Evolutionary conservation across 2,113 vertebrate species (phyloP).

Genomic region (Gymnorhina tibicen): DNA sequence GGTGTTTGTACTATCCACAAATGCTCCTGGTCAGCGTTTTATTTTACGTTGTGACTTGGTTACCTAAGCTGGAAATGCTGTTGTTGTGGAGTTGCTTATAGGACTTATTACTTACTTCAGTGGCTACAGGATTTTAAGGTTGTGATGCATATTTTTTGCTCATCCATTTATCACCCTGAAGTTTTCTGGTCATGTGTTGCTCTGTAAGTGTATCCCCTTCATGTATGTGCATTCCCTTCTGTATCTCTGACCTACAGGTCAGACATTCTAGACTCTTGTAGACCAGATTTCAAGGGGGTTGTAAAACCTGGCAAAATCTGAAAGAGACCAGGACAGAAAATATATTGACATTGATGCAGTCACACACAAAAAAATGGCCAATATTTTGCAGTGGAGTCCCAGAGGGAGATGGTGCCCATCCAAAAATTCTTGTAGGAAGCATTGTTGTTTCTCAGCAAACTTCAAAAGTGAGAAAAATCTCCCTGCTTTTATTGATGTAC

Average conservation of each 20-base stretch:
- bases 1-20: neutral
- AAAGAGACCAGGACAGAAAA: neutral
- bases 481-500: neutral
- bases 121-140: neutral
- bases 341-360: neutral
- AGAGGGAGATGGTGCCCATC: neutral
- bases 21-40: neutral
- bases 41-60: neutral
- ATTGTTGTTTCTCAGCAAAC: neutral
- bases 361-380: neutral
- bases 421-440: neutral
- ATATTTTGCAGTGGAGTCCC: neutral
- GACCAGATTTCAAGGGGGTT: neutral
- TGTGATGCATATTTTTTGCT: neutral
- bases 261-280: neutral
- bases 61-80: neutral
- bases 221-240: neutral
- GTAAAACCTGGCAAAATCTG: neutral
- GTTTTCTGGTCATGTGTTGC: neutral
- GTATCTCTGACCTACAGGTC: neutral
- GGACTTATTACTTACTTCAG: neutral
- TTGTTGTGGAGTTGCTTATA: neutral
- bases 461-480: neutral
- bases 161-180: neutral
- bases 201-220: neutral